A percentile compares a stretch with the other conserved stretches of the same genome.
phyloP scores from a whole-genome alignment of 2,797 vertebrate genomes.

The Megalops cyprinoides region DNA sequence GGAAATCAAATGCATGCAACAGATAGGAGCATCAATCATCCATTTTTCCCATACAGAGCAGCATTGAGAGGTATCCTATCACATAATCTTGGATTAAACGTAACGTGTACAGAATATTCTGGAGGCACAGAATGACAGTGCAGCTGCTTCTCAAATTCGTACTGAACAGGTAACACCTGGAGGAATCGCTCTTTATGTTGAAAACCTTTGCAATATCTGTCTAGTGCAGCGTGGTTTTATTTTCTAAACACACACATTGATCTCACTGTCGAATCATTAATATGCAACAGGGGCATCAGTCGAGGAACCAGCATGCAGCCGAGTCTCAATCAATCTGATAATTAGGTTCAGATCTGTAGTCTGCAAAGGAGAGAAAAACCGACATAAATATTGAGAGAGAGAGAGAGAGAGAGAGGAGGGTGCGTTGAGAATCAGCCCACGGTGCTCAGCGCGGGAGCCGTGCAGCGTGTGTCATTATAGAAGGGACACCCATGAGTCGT shows the following conservation, averaged over 20 bases:
- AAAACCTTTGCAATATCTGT: neutral
- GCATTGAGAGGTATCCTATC: no score
- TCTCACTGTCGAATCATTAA: conserved; percentile 55
- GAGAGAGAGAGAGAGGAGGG: neutral
- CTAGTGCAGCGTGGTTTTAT: neutral
- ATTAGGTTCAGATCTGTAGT: conserved; percentile 64
- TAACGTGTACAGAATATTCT: no score
- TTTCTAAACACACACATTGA: conserved; percentile 34
- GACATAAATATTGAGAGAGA: neutral
- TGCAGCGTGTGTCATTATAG: no score
- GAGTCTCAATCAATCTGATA: conserved; percentile 65
- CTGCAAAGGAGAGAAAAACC: conserved; percentile 42
- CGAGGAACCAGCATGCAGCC: conserved; percentile 67
- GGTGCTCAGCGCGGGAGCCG: neutral
- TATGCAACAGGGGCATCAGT: conserved; percentile 60
- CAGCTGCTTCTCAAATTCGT: neutral
- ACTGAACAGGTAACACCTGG: conserved; percentile 29
- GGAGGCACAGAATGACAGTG: no score
- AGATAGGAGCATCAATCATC: conserved; percentile 4
- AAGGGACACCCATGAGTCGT: neutral
- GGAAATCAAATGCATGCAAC: conserved; percentile 55
- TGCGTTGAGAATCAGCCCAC: neutral
- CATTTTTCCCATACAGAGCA: neutral
- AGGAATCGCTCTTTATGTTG: conserved; percentile 39
- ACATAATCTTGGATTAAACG: no score